Evolutionary conservation across 2,797 vertebrate genomes (phyloP).

Genomic region (Falco cherrug): DNA sequence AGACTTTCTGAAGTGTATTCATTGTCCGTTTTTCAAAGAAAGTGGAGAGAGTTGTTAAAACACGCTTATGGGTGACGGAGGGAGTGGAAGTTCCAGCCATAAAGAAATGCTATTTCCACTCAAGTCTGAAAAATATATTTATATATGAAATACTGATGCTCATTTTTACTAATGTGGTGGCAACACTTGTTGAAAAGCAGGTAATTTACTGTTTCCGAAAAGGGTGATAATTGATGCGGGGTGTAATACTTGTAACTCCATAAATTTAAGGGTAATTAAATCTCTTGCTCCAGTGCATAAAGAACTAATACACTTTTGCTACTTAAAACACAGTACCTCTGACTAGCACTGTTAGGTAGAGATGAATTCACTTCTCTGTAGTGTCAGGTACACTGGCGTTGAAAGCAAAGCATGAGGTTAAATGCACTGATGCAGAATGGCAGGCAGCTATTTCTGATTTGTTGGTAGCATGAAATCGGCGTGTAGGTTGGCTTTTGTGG

Average conservation of each 20-base stretch:
- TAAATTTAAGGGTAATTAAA: constrained; percentile 30
- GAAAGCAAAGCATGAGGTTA: not conserved
- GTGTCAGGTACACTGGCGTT: not conserved
- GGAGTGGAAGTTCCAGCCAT: not conserved
- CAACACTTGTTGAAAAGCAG: not conserved
- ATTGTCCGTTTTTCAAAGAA: not conserved
- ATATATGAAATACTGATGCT: not conserved
- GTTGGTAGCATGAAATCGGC: not conserved
- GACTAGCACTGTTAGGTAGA: not conserved
- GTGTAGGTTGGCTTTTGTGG: not conserved
- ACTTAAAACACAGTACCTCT: not conserved
- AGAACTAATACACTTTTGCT: not conserved
- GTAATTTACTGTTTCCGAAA: not conserved
- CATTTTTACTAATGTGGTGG: not conserved
- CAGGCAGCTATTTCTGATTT: not conserved
- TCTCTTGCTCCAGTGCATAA: constrained; percentile 7
- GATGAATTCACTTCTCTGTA: not conserved
- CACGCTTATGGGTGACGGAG: not conserved
- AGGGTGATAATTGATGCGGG: not conserved
- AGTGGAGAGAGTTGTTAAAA: not conserved
- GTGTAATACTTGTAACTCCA: not conserved
- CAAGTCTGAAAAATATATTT: not conserved
- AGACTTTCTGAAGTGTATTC: not conserved
- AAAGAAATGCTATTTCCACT: not conserved
- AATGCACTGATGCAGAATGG: not conserved